phyloP scores from a whole-genome alignment of 2,888 invertebrate genomes.

The Eretmocerus hayati region DNA sequence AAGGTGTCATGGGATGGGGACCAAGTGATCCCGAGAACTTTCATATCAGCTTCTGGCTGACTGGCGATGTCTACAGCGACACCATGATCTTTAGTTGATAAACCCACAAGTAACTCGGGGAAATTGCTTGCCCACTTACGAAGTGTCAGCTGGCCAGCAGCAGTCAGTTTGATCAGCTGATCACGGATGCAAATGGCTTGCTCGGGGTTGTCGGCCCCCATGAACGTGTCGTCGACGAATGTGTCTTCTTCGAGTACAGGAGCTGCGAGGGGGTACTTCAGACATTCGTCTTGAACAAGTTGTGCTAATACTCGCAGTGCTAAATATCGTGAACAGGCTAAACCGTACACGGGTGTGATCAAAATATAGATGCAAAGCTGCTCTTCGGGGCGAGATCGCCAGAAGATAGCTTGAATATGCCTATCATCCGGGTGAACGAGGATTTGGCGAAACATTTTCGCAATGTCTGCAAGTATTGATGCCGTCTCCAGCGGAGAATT shows the following conservation, averaged over 20 bases:
- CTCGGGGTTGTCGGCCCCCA: not conserved
- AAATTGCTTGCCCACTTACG: not conserved
- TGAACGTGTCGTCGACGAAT: slow-evolving; percentile 6
- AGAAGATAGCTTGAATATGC: not conserved
- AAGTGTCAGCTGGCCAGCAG: not conserved
- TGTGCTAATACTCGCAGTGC: slow-evolving; percentile 2
- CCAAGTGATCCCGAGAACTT: not conserved
- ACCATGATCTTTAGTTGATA: not conserved
- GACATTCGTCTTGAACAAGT: slow-evolving; percentile 1
- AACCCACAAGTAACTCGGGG: not conserved
- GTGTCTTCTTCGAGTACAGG: not conserved
- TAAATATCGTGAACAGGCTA: not conserved
- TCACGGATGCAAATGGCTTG: not conserved
- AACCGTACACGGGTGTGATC: no score
- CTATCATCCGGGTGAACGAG: not conserved
- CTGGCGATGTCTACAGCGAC: no score
- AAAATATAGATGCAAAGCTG: not conserved
- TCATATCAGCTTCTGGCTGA: not conserved
- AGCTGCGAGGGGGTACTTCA: not conserved
- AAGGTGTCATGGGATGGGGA: not conserved
- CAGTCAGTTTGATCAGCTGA: not conserved
- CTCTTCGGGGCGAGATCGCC: not conserved
- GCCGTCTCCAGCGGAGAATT: not conserved
- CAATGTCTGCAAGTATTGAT: not conserved
- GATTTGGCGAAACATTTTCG: slow-evolving; percentile 1